These are phyloP conservation scores for Tribolium freemani DNA, from an alignment of 2,888 invertebrate species.

Conservation along the genomic window DNA sequence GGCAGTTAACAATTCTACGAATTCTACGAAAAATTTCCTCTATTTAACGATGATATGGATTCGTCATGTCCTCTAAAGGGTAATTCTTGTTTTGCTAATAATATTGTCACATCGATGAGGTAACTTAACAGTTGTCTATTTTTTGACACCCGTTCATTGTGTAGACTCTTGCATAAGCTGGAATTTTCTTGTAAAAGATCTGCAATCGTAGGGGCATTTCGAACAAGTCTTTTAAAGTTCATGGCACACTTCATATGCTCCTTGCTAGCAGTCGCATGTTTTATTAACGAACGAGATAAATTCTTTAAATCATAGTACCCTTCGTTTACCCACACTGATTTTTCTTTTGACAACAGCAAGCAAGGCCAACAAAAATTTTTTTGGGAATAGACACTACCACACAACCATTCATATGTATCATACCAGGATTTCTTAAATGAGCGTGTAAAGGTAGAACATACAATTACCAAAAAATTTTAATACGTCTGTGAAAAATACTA, in stretches of 20 bases:
- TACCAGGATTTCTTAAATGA: not conserved
- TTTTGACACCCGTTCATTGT: constrained; percentile 25
- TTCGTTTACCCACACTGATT: not conserved
- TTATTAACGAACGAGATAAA: not conserved
- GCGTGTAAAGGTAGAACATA: not conserved
- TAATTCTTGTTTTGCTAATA: constrained; percentile 30
- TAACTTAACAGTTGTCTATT: constrained; percentile 30
- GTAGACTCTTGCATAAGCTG: constrained; percentile 16
- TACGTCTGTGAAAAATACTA: not conserved
- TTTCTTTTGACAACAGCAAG: not conserved
- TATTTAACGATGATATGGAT: not conserved
- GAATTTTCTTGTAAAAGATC: constrained; percentile 18
- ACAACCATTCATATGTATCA: not conserved
- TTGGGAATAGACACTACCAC: not conserved
- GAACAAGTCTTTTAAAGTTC: not conserved
- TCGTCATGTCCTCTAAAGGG: constrained; percentile 31
- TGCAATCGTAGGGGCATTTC: not conserved
- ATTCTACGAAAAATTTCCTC: too few species aligned
- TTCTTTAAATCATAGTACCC: constrained; percentile 3
- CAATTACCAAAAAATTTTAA: not conserved
- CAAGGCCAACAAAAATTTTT: not conserved
- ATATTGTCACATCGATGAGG: constrained; percentile 17
- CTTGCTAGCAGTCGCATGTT: not conserved
- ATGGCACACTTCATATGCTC: not conserved
- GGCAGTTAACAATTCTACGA: too few species aligned